Conservation (phyloP, 2,797 vertebrate genomes). For the Myotis daubentonii region DNA sequence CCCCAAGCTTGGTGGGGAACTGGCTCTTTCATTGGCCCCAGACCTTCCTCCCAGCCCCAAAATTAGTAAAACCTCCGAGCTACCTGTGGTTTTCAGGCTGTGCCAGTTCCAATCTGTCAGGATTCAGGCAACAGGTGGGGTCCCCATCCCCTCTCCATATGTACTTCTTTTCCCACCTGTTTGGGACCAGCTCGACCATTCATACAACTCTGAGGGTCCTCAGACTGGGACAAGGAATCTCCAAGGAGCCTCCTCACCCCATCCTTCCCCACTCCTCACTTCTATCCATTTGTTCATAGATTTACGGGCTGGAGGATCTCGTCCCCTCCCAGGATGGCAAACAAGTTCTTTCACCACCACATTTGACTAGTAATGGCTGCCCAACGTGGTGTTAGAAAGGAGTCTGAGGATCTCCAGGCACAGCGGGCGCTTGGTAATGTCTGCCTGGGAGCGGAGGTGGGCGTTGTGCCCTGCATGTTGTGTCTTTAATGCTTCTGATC, state of each 20-base stretch:
- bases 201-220: neutral
- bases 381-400: neutral
- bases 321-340: neutral
- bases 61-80: constrained; percentile 44
- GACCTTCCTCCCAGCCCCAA: neutral
- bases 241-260: neutral
- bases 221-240: neutral
- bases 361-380: neutral
- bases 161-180: neutral
- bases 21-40: neutral
- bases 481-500: neutral
- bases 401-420: neutral
- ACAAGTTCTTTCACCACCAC: neutral
- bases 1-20: neutral
- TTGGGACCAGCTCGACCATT: neutral
- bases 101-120: neutral
- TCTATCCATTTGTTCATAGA: neutral
- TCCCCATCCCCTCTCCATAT: neutral
- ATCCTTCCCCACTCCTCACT: neutral
- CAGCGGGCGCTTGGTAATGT: neutral
- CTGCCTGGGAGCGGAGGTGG: neutral
- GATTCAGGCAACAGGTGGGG: neutral
- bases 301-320: too few species aligned
- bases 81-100: constrained; percentile 38
- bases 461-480: neutral